A percentile compares a stretch with the other conserved stretches of the same genome.
phyloP scores from a whole-genome alignment of 2,113 vertebrate genomes.

The Conger conger region DNA sequence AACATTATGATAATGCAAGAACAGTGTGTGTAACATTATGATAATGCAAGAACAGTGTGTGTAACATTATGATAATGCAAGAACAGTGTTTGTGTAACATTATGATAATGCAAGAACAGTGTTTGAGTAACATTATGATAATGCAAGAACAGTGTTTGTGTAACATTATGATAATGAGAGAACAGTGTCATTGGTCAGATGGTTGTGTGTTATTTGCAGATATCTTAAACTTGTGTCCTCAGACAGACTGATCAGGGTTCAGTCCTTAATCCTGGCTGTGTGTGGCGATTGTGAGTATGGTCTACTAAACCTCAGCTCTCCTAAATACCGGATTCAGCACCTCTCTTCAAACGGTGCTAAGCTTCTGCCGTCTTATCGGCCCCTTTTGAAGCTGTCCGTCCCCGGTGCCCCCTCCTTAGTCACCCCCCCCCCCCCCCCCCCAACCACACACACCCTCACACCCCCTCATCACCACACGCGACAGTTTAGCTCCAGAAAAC shows the following conservation, averaged over 20 bases:
- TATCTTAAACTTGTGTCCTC: conserved; percentile 17
- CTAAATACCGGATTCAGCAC: not conserved
- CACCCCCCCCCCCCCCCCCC: not conserved
- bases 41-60: not conserved
- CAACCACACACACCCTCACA: conserved; percentile 28
- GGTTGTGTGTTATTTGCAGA: conserved; percentile 27
- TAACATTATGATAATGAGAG: not conserved
- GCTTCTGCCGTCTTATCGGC: not conserved
- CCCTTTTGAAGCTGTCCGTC: conserved; percentile 2
- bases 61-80: not conserved
- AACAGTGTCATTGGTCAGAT: not conserved
- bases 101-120: not conserved
- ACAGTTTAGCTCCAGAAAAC: too few relatives aligned
- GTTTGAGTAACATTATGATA: not conserved
- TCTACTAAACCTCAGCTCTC: conserved; percentile 38
- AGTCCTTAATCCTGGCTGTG: conserved; percentile 31
- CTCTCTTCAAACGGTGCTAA: not conserved
- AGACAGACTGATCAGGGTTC: conserved; percentile 1
- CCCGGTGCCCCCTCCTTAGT: not conserved
- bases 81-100: not conserved
- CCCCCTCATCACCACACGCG: not conserved
- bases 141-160: not conserved
- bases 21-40: not conserved
- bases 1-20: not conserved
- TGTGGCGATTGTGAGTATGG: conserved; percentile 37